phyloP scores from a whole-genome alignment of 2,113 vertebrate species.

The Capreolus pygargus region DNA sequence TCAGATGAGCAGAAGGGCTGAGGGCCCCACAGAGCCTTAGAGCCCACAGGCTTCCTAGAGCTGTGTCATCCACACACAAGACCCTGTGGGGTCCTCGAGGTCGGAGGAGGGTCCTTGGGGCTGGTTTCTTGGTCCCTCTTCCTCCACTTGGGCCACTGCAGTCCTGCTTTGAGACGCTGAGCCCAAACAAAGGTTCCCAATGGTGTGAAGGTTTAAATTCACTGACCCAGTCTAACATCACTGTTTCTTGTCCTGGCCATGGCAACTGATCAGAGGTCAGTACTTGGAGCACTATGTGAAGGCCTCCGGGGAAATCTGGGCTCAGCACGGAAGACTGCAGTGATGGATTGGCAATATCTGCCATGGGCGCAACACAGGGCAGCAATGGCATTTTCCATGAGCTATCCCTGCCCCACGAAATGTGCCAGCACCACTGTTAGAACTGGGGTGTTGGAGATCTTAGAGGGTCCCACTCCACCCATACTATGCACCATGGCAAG shows the following conservation, averaged over 20 bases:
- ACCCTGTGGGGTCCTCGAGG: not conserved
- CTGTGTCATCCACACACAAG: not conserved
- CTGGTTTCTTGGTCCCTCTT: not conserved
- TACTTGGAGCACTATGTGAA: not conserved
- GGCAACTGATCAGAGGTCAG: not conserved
- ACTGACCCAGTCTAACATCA: not conserved
- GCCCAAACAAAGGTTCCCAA: not conserved
- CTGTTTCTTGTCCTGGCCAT: not conserved
- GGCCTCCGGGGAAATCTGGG: not conserved
- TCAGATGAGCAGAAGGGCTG: not conserved
- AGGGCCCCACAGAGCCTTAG: not conserved
- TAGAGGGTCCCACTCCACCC: not conserved
- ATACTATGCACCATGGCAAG: not conserved
- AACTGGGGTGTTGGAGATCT: not conserved
- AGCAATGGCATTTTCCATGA: fast-evolving
- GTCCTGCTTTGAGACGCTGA: not conserved
- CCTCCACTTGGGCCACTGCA: not conserved
- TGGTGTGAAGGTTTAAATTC: not conserved
- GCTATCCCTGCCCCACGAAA: not conserved
- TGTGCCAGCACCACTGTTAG: fast-evolving
- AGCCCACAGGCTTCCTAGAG: not conserved
- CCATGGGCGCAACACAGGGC: not conserved
- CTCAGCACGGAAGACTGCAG: not conserved
- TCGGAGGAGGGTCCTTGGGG: not conserved
- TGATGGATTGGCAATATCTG: not conserved